Conservation (phyloP, 2,888 invertebrate genomes). For the Cosmopolites sordidus region DNA sequence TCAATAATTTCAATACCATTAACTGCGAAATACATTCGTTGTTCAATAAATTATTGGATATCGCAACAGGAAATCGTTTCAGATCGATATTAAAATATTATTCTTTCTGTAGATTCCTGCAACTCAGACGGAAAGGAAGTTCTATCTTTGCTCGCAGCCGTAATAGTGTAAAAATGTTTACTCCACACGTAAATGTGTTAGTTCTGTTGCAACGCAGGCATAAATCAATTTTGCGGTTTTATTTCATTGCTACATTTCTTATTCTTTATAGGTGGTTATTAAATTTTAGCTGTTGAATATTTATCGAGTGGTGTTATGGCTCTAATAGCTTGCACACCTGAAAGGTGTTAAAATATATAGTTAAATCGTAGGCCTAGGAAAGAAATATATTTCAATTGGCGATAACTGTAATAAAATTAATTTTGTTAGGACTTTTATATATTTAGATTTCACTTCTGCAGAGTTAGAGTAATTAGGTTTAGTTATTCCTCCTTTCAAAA, state of each 20-base stretch:
- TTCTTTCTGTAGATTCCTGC: slow-evolving; percentile 10
- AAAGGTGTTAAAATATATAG: too few relatives aligned
- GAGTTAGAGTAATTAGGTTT: too few relatives aligned
- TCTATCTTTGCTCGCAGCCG: too few relatives aligned
- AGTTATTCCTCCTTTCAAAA: too few relatives aligned
- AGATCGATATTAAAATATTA: slow-evolving; percentile 20
- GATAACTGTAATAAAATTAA: too few relatives aligned
- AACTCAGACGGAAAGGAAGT: too few relatives aligned
- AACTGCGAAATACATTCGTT: slow-evolving; percentile 22
- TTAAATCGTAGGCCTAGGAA: too few relatives aligned
- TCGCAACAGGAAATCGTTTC: slow-evolving; percentile 26
- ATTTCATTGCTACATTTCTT: slow-evolving; percentile 17
- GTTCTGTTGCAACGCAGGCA: not conserved
- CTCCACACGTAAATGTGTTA: not conserved
- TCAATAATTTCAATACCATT: slow-evolving; percentile 25
- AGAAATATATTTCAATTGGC: too few relatives aligned
- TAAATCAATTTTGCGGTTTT: slow-evolving; percentile 12
- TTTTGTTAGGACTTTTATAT: too few relatives aligned
- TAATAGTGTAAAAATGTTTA: too few relatives aligned
- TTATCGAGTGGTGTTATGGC: slow-evolving; percentile 8
- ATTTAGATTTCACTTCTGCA: too few relatives aligned
- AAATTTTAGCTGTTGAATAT: slow-evolving; percentile 15
- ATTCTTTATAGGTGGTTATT: slow-evolving; percentile 14
- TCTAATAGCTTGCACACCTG: slow-evolving; percentile 16
- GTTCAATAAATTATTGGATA: slow-evolving; percentile 21